Evolutionary conservation across 1,140 invertebrate genomes (phyloP).

Genomic region (Cydia pomonella): DNA sequence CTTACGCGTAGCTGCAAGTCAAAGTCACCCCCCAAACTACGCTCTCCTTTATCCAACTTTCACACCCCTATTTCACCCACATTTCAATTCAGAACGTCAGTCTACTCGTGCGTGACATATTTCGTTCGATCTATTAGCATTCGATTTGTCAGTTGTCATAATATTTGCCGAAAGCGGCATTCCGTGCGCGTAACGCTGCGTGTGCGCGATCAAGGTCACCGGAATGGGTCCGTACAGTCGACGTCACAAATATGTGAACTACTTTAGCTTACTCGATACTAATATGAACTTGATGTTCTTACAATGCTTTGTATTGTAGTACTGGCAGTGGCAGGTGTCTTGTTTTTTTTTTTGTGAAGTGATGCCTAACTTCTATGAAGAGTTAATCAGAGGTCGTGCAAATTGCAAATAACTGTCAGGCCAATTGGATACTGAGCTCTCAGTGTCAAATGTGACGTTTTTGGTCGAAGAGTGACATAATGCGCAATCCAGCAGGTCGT

Average conservation of each 20-base stretch:
- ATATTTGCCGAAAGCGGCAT: background rate
- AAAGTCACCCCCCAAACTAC: background rate
- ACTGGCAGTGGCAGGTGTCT: too few relatives aligned
- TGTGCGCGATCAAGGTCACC: background rate
- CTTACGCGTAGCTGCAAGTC: background rate
- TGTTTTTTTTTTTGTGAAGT: too few relatives aligned
- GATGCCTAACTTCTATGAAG: too few relatives aligned
- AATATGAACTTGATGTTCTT: too few relatives aligned
- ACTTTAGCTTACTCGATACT: too few relatives aligned
- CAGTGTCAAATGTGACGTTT: too few relatives aligned
- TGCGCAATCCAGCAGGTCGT: too few relatives aligned
- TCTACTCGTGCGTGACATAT: constrained; percentile 18
- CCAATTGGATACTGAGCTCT: too few relatives aligned
- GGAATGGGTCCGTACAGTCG: background rate
- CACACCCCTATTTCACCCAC: background rate
- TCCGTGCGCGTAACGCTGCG: constrained; percentile 10
- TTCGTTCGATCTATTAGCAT: background rate
- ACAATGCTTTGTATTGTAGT: too few relatives aligned
- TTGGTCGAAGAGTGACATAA: too few relatives aligned
- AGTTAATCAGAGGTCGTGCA: too few relatives aligned
- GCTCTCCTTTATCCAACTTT: background rate
- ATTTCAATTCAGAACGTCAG: background rate
- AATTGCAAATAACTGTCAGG: too few relatives aligned
- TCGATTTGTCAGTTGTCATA: constrained; percentile 4
- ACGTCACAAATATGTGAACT: background rate